Percentiles rank a stretch among this genome's conserved stretches.
Evolutionary conservation across 2,113 vertebrate species (phyloP).

Genomic region (Podarcis raffonei): DNA sequence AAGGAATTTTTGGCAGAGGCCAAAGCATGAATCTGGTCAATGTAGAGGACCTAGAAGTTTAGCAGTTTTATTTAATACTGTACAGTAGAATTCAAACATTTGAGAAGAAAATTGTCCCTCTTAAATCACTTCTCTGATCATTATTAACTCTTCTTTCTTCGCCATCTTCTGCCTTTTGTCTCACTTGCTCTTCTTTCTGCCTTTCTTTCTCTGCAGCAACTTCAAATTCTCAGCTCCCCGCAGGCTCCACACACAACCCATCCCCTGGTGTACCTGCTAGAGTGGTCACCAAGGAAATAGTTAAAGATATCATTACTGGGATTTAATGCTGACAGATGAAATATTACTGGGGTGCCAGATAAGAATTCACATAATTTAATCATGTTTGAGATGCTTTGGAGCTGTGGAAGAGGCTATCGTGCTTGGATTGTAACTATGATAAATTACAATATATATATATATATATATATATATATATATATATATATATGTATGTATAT

Average conservation of each 20-base stretch:
- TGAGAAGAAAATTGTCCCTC: slow-evolving; percentile 17
- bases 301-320: slow-evolving; percentile 12
- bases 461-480: background rate
- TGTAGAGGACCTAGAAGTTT: background rate
- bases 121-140: slow-evolving; percentile 31
- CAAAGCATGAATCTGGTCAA: slow-evolving; percentile 13
- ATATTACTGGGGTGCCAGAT: background rate
- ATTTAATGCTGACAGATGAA: slow-evolving; percentile 10
- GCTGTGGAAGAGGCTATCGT: background rate
- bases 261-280: slow-evolving; percentile 36
- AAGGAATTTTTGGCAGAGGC: background rate
- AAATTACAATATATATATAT: background rate
- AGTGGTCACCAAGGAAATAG: slow-evolving; percentile 38
- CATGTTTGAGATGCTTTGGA: background rate
- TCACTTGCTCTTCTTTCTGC: slow-evolving; percentile 31
- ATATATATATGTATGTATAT: too few relatives aligned
- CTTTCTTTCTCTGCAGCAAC: slow-evolving; percentile 32
- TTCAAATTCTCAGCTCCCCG: slow-evolving; percentile 32
- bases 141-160: slow-evolving; percentile 35
- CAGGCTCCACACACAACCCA: slow-evolving; percentile 21
- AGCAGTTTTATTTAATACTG: slow-evolving; percentile 19
- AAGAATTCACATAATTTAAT: background rate
- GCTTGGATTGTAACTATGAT: background rate
- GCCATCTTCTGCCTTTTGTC: slow-evolving; percentile 14
- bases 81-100: slow-evolving; percentile 10